Evolutionary conservation across 2,113 vertebrate species (phyloP).

Genomic region (Oncorhynchus tshawytscha): DNA sequence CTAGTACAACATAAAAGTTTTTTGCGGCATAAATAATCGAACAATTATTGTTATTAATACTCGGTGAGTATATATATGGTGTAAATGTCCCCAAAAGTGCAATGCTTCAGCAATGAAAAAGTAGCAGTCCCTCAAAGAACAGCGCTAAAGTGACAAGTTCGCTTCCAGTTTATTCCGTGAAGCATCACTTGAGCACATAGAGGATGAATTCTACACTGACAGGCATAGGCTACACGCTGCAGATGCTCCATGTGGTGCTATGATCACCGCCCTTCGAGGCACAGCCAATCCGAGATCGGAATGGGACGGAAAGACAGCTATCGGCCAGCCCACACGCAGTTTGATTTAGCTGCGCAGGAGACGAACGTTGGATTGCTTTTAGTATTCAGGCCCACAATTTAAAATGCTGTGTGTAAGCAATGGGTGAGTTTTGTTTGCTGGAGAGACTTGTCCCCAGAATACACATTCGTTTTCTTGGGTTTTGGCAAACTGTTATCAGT

Average conservation of each 20-base stretch:
- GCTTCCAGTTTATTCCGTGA: slow-evolving; percentile 22
- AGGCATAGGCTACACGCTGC: slow-evolving; percentile 21
- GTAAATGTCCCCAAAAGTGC: background rate
- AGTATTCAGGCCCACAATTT: slow-evolving; percentile 1
- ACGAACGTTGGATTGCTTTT: slow-evolving; percentile 17
- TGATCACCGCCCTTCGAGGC: slow-evolving; percentile 47
- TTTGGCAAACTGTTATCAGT: background rate
- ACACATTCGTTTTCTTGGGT: background rate
- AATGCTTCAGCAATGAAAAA: background rate
- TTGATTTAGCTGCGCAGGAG: slow-evolving; percentile 20
- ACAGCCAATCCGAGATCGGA: slow-evolving; percentile 42
- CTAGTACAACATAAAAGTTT: slow-evolving; percentile 18
- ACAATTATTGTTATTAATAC: background rate
- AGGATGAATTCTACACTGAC: slow-evolving; percentile 43
- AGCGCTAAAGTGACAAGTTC: slow-evolving; percentile 18
- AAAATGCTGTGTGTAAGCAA: background rate
- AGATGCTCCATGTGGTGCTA: slow-evolving; percentile 61
- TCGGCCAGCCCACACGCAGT: slow-evolving; percentile 41
- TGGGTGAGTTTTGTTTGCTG: slow-evolving; percentile 13
- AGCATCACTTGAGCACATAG: slow-evolving; percentile 41
- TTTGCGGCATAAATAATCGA: background rate
- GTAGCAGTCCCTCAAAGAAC: slow-evolving; percentile 7
- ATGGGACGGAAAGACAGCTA: slow-evolving; percentile 20
- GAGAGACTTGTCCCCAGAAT: slow-evolving; percentile 14
- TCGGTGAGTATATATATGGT: background rate